Base-by-base conservation (phyloP, 2,888 invertebrate genomes). In the Ochropleura plecta region DNA sequence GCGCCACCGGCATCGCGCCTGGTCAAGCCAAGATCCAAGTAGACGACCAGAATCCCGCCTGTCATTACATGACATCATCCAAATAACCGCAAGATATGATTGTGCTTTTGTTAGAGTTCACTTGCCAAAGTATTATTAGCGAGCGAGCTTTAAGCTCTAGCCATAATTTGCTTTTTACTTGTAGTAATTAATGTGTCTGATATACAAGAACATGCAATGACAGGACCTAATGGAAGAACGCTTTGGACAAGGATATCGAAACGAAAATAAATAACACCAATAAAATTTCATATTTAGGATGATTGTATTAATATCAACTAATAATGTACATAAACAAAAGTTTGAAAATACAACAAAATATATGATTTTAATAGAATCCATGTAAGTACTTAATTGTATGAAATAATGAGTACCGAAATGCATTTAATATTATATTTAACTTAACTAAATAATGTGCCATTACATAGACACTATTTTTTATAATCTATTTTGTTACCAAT, bases 1-100 rank as follows among this genome's bases (percentile, higher is more conserved):
- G 98, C 98, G 48, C 98, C 98, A 69, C 98, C 98, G 76, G 97
- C 98, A 55, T 98, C 98, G 86, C 97, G 98, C 90, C 97, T 98
- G 87, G 97, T 98, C 89, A 98, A 98, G 91, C 98, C 98, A n/a
- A 91, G 96, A 76, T 91, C 93, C 83, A 95, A 95, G 90, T 95
- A 90, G 90, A 86, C 64, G 48, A n/a, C 63, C 55, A 60, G 10
- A 46, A 76, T 14, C 20, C 16, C 20, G 16, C 49, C 67, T 73
- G 75, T 79, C 82, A 79, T 78, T 81, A 73, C 75, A 76, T 64
- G 68, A 78, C 5, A 49, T 78, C 18, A 40, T 70, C 48, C 66
- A 51, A 66, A 78, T 81, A 12, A 74, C 70, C 1, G 44, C 78
- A 30, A 70, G 30, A 65, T 84, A 72, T n/a, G 62, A 82, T 40